Evolutionary conservation across 92 coral and sea anemone genomes (phyloP), one percentile per base, ranked within the genome.

Genomic region (Zoanthus sociatus): DNA sequence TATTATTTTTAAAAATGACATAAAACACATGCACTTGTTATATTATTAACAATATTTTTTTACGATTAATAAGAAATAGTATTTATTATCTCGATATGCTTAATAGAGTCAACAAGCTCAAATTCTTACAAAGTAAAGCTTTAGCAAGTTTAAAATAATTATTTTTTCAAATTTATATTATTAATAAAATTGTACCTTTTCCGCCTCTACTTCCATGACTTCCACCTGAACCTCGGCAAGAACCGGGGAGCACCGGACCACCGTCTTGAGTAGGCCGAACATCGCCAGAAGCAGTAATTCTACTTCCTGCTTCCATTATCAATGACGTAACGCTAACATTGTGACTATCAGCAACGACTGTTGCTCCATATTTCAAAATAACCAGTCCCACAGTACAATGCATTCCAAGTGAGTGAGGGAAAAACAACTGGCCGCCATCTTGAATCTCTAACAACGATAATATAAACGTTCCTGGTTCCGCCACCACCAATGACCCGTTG

Each of bases 151-250:
- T 37, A 37, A 37, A 37, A 37, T 37, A 2, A 37, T 37, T 37
- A 2, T 37, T 37, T 37, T 37, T 58, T 58, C 18, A 14, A 12
- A 13, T 58, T 58, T 13, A 58, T 3, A 14, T 14, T n/a, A 5
- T 14, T 14, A 11, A 58, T 12, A 51, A 64, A 1, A 53, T 12
- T 21, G 13, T 77, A 70, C 92, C 94, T 55, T 13, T 82, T 69
- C 94, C 94, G 9, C 94, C 94, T 48, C 71, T 77, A n/a, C 92
- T 89, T 60, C 84, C 94, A 81, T 92, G 86, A 66, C 92, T 88
- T 13, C 94, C 94, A 32, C 94, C 94, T 30, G 90, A 87, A 31
- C 94, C 92, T 26, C 78, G 71, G 81, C 92, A 92, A 33, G 82
- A 60, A 47, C 76, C 26, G 33, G 90, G 82, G 11, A 88, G 63